Evolutionary conservation across 2,888 invertebrate species (phyloP).

Genomic region (Lasioglossum lativentre): DNA sequence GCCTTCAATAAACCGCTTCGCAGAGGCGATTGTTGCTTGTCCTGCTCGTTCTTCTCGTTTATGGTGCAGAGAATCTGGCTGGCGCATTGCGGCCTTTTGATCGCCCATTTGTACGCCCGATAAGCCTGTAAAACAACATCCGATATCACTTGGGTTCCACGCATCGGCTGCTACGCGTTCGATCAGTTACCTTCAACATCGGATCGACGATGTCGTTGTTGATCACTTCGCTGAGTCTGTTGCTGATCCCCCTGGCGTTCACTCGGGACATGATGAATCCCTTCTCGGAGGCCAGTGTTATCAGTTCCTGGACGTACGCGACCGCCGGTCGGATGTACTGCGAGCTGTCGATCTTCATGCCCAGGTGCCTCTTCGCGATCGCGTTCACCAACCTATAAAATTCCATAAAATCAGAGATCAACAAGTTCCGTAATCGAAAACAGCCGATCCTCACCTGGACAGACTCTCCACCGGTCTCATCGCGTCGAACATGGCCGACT

Average conservation of each 20-base stretch:
- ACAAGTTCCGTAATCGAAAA: neutral
- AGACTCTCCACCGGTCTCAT: constrained; percentile 90
- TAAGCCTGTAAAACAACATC: constrained; percentile 86
- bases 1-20: constrained; percentile 90
- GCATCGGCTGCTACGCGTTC: neutral
- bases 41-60: constrained; percentile 88
- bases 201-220: constrained; percentile 94
- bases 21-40: constrained; percentile 85
- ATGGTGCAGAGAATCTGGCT: constrained; percentile 92
- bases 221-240: constrained; percentile 91
- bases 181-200: constrained; percentile 86
- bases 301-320: constrained; percentile 89
- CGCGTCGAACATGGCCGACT: constrained; percentile 89
- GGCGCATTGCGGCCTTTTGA: constrained; percentile 90
- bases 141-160: neutral
- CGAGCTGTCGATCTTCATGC: constrained; percentile 89
- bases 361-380: constrained; percentile 89
- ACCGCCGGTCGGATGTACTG: constrained; percentile 92
- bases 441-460: constrained; percentile 82
- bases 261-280: constrained; percentile 88
- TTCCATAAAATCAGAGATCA: neutral
- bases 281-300: constrained; percentile 89
- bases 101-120: constrained; percentile 91
- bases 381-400: constrained; percentile 87
- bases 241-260: constrained; percentile 90